A percentile compares a stretch with the other conserved stretches of the same genome.
These are phyloP conservation scores for Babyrousa celebensis DNA, from an alignment of 2,797 vertebrate species.

Conservation along the genomic window DNA sequence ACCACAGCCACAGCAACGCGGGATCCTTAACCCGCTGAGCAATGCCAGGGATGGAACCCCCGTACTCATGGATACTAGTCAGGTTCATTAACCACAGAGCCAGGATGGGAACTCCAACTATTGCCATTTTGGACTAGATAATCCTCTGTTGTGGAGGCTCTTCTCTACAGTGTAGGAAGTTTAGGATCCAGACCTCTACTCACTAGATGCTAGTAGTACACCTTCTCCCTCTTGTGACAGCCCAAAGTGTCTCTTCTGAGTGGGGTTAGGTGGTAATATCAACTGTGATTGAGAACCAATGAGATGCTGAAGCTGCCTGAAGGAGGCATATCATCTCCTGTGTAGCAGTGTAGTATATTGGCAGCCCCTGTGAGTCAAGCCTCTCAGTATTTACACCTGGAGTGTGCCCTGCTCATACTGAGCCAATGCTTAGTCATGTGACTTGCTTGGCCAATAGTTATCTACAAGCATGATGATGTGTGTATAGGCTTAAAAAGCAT, in stretches of 20 bases:
- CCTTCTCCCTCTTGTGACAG: neutral
- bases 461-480: neutral
- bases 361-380: neutral
- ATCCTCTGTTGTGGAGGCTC: neutral
- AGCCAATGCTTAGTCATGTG: neutral
- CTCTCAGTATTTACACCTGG: neutral
- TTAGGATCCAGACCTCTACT: neutral
- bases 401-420: accelerated
- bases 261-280: too few relatives aligned
- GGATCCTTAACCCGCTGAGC: too few relatives aligned
- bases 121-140: neutral
- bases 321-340: neutral
- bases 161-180: neutral
- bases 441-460: neutral
- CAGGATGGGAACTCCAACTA: too few relatives aligned
- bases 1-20: too few relatives aligned
- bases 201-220: neutral
- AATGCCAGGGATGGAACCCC: too few relatives aligned
- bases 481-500: neutral
- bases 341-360: accelerated
- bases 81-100: too few relatives aligned
- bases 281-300: neutral
- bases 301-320: neutral
- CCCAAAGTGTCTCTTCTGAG: neutral
- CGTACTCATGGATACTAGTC: too few relatives aligned